A percentile compares a stretch with the other conserved stretches of the same genome.
phyloP scores from a whole-genome alignment of 1,140 invertebrate genomes.

The Periplaneta americana region DNA sequence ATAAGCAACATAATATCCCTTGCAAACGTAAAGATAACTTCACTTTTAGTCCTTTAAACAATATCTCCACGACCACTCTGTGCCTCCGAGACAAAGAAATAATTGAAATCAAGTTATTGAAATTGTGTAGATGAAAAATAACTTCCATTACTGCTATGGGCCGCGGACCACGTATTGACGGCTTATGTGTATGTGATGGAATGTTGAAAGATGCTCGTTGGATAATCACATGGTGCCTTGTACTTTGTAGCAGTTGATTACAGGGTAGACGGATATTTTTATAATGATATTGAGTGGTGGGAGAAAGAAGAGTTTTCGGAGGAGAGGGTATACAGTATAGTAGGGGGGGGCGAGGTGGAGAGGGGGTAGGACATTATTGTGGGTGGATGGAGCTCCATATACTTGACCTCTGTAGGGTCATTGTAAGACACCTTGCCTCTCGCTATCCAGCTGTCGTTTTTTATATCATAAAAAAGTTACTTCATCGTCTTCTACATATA shows the following conservation, averaged over 20 bases:
- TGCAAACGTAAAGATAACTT: no score
- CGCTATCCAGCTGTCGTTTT: not conserved
- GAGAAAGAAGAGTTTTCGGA: no score
- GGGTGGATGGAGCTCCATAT: not conserved
- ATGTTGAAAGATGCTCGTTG: not conserved
- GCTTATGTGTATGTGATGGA: not conserved
- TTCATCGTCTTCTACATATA: not conserved
- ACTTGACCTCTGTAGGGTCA: not conserved
- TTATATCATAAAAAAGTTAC: not conserved
- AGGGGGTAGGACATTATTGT: not conserved
- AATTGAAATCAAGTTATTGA: no score
- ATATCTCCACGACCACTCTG: no score
- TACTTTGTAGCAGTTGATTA: not conserved
- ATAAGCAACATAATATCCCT: no score
- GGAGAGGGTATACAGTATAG: no score
- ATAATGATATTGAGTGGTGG: not conserved
- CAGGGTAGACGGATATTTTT: not conserved
- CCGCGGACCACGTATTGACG: no score
- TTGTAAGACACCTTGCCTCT: not conserved
- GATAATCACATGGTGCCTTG: not conserved
- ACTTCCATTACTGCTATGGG: no score
- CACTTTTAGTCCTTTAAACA: no score
- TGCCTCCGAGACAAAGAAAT: no score
- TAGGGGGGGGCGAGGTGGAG: no score
- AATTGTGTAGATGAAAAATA: no score